Conservation (phyloP, 2,113 vertebrate genomes). For the Noctilio leporinus region DNA sequence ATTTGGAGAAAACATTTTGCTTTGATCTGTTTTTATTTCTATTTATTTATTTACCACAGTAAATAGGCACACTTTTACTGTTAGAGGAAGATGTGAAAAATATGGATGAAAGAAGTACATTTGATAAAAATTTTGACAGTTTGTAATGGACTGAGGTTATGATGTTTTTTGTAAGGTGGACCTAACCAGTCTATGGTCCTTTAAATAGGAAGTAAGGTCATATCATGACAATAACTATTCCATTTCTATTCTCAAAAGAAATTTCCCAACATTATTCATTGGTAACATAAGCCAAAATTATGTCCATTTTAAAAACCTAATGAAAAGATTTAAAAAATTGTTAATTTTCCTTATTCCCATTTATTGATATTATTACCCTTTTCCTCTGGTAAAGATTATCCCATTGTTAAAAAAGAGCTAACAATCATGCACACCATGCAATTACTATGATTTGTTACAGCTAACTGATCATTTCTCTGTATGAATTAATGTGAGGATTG, state of each 20-base stretch:
- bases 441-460: slow-evolving; percentile 13
- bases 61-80: neutral
- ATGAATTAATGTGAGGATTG: neutral
- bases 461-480: neutral
- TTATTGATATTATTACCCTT: neutral
- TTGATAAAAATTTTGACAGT: neutral
- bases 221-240: neutral
- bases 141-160: neutral
- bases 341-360: neutral
- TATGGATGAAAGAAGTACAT: neutral
- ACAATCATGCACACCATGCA: neutral
- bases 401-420: neutral
- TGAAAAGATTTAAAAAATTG: neutral
- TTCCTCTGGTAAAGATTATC: neutral
- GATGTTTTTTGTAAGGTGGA: neutral
- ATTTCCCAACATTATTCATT: neutral
- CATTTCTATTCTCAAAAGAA: neutral
- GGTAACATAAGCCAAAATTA: neutral
- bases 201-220: neutral
- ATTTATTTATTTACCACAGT: neutral
- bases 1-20: neutral
- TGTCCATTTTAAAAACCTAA: neutral
- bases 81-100: neutral
- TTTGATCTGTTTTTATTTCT: neutral
- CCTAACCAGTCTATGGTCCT: neutral